phyloP scores from a whole-genome alignment of 2,113 vertebrate genomes.

The Maccullochella peelii region DNA sequence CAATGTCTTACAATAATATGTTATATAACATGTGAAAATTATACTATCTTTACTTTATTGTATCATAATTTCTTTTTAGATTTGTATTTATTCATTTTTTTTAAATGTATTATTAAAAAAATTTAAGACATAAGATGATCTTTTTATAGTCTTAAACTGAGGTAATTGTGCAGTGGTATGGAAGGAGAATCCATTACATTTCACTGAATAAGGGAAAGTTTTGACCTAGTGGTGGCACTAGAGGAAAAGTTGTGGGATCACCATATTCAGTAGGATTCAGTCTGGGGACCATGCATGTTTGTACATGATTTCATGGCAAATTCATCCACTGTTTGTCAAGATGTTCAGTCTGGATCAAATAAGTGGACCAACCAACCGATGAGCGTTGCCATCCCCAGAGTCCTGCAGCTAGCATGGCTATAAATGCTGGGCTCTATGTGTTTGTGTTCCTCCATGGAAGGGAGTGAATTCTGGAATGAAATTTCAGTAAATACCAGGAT shows the following conservation, averaged over 20 bases:
- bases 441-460: background rate
- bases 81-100: too few species aligned
- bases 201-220: background rate
- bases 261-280: background rate
- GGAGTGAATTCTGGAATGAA: background rate
- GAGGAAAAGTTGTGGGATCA: background rate
- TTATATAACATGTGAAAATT: too few species aligned
- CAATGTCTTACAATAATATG: background rate
- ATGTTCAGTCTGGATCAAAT: background rate
- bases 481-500: background rate
- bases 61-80: too few species aligned
- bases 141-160: background rate
- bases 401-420: background rate
- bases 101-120: background rate
- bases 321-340: background rate
- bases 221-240: background rate
- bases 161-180: background rate
- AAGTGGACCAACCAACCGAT: background rate
- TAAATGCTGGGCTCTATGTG: background rate
- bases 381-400: background rate
- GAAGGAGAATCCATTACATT: background rate
- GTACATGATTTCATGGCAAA: too few species aligned
- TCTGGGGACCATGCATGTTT: background rate
- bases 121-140: too few species aligned
- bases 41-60: too few species aligned